These are phyloP conservation scores for Sebastes alutus DNA, from an alignment of 2,797 vertebrate species.

Conservation along the genomic window DNA sequence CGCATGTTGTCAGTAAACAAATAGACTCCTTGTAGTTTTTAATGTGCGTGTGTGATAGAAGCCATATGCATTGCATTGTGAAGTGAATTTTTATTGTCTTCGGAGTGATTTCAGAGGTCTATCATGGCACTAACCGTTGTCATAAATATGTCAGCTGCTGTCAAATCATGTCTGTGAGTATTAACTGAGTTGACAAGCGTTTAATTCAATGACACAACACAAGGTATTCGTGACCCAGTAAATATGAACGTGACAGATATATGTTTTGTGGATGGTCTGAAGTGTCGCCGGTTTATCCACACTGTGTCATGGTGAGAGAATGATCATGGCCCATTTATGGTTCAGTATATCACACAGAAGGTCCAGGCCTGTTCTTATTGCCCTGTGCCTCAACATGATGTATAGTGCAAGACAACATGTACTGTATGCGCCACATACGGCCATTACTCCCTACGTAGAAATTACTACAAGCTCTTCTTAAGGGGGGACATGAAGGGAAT, in stretches of 20 bases:
- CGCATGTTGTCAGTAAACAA: conserved; percentile 12
- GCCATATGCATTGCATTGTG: not conserved
- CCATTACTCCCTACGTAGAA: not conserved
- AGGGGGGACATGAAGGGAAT: not conserved
- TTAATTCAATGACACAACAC: conserved; percentile 5
- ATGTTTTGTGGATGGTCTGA: conserved; percentile 3
- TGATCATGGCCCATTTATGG: conserved; percentile 55
- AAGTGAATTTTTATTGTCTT: not conserved
- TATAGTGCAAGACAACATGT: conserved; percentile 25
- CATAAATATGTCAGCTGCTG: conserved; percentile 3
- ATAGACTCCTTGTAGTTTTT: not conserved
- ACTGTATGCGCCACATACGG: not conserved
- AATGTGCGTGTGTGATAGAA: not conserved
- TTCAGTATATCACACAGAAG: conserved; percentile 45
- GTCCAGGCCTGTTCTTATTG: conserved; percentile 9
- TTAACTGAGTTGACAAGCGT: conserved; percentile 7
- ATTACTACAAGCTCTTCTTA: not conserved
- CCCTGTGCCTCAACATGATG: conserved; percentile 34
- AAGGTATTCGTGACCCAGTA: not conserved
- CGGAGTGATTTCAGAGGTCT: not conserved
- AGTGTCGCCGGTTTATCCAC: conserved; percentile 32
- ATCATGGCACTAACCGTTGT: not conserved
- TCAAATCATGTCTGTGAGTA: not conserved
- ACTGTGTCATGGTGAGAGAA: conserved; percentile 43
- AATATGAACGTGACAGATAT: conserved; percentile 26